Percentiles rank a stretch among this genome's conserved stretches.
phyloP scores from a whole-genome alignment of 2,797 vertebrate species.

The Catharus ustulatus region DNA sequence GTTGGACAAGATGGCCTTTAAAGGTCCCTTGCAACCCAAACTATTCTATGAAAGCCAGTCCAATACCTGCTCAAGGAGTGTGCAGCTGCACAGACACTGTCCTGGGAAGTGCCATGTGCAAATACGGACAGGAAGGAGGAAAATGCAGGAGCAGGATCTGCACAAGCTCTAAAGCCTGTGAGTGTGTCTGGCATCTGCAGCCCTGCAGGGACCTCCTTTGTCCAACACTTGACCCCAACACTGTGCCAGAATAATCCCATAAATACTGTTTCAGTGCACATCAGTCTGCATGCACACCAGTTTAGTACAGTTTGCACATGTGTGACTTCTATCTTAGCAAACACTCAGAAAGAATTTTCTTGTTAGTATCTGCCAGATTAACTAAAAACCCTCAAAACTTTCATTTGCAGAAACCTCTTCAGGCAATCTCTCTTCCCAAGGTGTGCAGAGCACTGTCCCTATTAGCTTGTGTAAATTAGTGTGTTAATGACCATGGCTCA shows the following conservation, averaged over 20 bases:
- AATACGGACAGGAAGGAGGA: not conserved
- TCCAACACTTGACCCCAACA: not conserved
- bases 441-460: rapidly evolving
- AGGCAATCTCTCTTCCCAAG: not conserved
- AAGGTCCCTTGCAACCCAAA: not conserved
- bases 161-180: not conserved
- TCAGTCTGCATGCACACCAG: rapidly evolving
- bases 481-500: not conserved
- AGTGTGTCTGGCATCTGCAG: not conserved
- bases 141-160: not conserved
- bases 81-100: not conserved
- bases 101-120: rapidly evolving
- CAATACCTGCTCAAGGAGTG: not conserved
- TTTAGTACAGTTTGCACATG: rapidly evolving
- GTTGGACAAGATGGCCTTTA: not conserved
- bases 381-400: not conserved
- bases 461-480: not conserved
- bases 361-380: not conserved
- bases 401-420: not conserved
- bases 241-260: not conserved
- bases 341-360: not conserved
- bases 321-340: not conserved
- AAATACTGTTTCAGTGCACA: not conserved
- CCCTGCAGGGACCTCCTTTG: not conserved
- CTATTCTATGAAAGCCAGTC: not conserved